A percentile compares a stretch with the other conserved stretches of the same genome.
Conservation (phyloP, 2,113 vertebrate genomes). For the Bubo scandiacus region DNA sequence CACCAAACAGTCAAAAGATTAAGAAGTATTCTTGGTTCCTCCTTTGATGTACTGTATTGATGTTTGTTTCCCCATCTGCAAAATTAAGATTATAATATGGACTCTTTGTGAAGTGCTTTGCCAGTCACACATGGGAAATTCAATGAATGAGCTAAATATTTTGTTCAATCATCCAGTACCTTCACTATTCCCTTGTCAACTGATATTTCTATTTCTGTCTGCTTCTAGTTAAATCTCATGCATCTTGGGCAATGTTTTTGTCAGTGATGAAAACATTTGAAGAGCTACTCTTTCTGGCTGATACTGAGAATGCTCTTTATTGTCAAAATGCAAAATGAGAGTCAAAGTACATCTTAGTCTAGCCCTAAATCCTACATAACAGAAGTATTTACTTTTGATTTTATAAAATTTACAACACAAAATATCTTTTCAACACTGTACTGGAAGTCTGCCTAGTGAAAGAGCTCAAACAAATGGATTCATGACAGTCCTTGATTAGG, state of each 20-base stretch:
- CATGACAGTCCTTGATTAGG: too few species aligned
- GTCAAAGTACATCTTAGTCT: neutral
- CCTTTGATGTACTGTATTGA: neutral
- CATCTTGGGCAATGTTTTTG: neutral
- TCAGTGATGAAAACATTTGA: neutral
- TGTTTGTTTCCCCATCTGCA: neutral
- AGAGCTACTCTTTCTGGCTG: neutral
- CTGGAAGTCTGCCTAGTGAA: neutral
- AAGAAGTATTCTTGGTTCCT: neutral
- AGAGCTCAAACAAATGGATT: too few species aligned
- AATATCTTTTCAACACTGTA: neutral
- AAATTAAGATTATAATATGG: neutral
- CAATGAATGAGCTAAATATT: neutral
- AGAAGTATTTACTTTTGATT: neutral
- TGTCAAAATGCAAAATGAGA: neutral
- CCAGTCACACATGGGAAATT: neutral
- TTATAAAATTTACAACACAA: neutral
- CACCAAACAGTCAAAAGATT: neutral
- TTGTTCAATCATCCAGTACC: neutral
- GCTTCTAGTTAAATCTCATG: neutral
- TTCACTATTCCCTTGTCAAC: neutral
- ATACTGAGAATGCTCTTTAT: neutral
- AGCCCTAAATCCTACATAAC: neutral
- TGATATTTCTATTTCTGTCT: neutral
- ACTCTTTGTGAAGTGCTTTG: neutral